Evolutionary conservation across 2,797 vertebrate species (phyloP).

Genomic region (Psittacula echo): DNA sequence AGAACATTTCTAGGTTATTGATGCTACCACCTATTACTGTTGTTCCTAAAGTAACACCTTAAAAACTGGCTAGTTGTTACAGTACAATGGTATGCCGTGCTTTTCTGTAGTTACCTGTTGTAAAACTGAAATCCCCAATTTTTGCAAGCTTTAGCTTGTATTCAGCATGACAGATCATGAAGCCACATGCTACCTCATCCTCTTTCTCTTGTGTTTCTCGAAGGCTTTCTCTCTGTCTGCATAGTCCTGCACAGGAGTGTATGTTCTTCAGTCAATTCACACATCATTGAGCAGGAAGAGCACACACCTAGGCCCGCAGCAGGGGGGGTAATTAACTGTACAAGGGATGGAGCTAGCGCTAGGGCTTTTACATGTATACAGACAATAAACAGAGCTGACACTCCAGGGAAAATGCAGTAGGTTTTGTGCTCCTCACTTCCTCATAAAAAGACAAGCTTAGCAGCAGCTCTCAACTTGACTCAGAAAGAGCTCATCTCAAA

Average conservation of each 20-base stretch:
- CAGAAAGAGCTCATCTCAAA: constrained; percentile 20
- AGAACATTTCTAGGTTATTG: background rate
- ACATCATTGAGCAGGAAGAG: constrained; percentile 62
- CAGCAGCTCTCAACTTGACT: background rate
- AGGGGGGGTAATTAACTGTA: constrained; percentile 67
- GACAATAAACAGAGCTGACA: constrained; percentile 6
- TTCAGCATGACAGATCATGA: constrained; percentile 28
- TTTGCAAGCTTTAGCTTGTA: background rate
- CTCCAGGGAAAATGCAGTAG: background rate
- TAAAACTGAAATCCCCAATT: constrained; percentile 38
- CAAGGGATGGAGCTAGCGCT: constrained; percentile 35
- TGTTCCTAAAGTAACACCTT: constrained; percentile 44
- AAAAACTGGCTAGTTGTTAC: constrained; percentile 48
- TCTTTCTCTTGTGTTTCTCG: constrained; percentile 41
- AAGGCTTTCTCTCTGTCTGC: background rate
- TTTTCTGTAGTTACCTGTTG: constrained; percentile 2
- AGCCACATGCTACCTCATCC: constrained; percentile 42
- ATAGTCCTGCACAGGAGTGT: background rate
- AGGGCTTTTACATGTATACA: background rate
- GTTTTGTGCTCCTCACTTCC: background rate
- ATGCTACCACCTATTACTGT: background rate
- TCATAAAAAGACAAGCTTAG: background rate
- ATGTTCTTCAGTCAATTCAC: constrained; percentile 55
- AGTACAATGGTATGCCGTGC: constrained; percentile 11
- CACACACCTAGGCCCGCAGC: constrained; percentile 46